These are phyloP conservation scores for Leptogaster cylindrica DNA, from an alignment of 2,888 invertebrate species.

Conservation along the genomic window DNA sequence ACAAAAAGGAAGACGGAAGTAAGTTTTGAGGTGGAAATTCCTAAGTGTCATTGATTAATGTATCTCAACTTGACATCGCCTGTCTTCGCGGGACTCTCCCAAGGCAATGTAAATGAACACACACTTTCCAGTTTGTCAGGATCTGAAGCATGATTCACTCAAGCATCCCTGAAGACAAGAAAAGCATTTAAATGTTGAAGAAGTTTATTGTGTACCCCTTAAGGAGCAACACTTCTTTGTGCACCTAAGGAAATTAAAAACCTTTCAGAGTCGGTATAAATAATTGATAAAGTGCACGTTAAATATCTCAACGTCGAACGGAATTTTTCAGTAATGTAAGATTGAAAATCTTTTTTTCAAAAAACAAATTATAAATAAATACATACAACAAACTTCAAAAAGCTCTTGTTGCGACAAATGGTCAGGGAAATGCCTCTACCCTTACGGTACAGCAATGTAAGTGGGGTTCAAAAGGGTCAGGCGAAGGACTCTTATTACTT, in stretches of 20 bases:
- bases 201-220: slow-evolving; percentile 29
- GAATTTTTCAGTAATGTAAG: slow-evolving; percentile 33
- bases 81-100: slow-evolving; percentile 21
- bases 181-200: slow-evolving; percentile 35
- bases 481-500: slow-evolving; percentile 39
- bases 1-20: neutral
- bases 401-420: slow-evolving; percentile 30
- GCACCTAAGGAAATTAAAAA: slow-evolving; percentile 34
- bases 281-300: slow-evolving; percentile 39
- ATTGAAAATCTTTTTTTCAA: slow-evolving; percentile 27
- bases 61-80: slow-evolving; percentile 25
- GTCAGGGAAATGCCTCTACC: slow-evolving; percentile 27
- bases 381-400: slow-evolving; percentile 26
- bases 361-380: neutral
- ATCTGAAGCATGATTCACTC: slow-evolving; percentile 26
- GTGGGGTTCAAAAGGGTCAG: slow-evolving; percentile 22
- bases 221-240: slow-evolving; percentile 34
- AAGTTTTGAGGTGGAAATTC: slow-evolving; percentile 31
- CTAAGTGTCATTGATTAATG: slow-evolving; percentile 33
- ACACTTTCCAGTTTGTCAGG: slow-evolving; percentile 23
- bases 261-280: slow-evolving; percentile 36
- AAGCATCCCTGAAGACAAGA: slow-evolving; percentile 26
- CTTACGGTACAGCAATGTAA: neutral
- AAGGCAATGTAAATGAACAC: slow-evolving; percentile 29
- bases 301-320: slow-evolving; percentile 27